phyloP scores from a whole-genome alignment of 1,140 invertebrate species.

The Oscheius sp. region DNA sequence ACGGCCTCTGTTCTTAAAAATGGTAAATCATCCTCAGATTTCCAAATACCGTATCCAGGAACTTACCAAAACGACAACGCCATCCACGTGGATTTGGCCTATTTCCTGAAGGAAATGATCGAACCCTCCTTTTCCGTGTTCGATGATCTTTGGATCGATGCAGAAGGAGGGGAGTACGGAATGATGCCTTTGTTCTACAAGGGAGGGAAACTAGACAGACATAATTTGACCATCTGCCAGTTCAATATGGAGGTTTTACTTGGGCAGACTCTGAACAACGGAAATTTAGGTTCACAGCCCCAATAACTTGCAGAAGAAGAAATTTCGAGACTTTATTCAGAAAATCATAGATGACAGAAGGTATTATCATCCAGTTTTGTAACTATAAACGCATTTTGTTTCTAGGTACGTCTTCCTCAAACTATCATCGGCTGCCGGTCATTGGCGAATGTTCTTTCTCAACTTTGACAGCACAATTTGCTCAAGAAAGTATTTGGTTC shows the following conservation, averaged over 20 bases:
- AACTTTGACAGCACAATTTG: background rate
- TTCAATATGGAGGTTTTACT: conserved; percentile 1
- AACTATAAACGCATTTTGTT: too few species aligned
- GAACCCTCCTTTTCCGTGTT: background rate
- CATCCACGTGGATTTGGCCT: background rate
- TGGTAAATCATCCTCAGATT: background rate
- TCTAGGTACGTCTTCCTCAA: background rate
- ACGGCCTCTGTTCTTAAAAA: background rate
- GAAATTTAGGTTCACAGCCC: background rate
- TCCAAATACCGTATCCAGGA: background rate
- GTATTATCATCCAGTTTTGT: background rate
- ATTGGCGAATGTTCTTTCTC: background rate
- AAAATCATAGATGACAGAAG: background rate
- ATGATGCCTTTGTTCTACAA: conserved; percentile 2
- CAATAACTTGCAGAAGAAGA: background rate
- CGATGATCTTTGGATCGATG: conserved; percentile 8
- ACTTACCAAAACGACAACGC: background rate
- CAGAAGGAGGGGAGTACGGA: background rate
- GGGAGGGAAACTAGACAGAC: background rate
- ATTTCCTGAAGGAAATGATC: conserved; percentile 5
- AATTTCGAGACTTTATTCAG: background rate
- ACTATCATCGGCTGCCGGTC: background rate
- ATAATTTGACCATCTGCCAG: conserved; percentile 11
- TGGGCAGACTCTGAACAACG: background rate
- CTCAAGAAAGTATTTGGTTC: background rate